Percentiles rank a stretch among this genome's conserved stretches.
phyloP scores from a whole-genome alignment of 2,797 vertebrate species.

The Bradypus variegatus region DNA sequence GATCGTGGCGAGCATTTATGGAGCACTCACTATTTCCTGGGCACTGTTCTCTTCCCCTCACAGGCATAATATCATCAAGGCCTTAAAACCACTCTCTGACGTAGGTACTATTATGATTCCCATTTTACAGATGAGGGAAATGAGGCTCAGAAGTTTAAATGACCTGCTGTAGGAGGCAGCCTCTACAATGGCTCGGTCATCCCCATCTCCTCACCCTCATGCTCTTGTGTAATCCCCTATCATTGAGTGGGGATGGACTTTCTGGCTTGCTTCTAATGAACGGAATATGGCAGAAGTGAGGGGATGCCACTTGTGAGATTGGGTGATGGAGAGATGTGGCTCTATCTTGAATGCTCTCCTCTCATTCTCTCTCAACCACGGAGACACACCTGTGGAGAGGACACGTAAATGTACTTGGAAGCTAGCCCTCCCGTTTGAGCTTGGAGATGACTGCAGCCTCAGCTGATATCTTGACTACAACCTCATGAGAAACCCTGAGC shows the following conservation, averaged over 20 bases:
- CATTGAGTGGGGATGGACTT: not conserved
- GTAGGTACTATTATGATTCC: not conserved
- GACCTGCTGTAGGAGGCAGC: not conserved
- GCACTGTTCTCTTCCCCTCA: not conserved
- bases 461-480: too few species aligned
- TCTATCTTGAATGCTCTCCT: not conserved
- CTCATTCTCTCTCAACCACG: not conserved
- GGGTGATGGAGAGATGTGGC: not conserved
- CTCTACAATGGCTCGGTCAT: not conserved
- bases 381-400: not conserved
- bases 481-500: not conserved
- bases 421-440: not conserved
- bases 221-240: too few species aligned
- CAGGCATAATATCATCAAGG: not conserved
- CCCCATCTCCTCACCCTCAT: not conserved
- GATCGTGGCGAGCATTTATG: not conserved
- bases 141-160: not conserved
- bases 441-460: not conserved
- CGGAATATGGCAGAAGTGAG: not conserved
- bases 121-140: not conserved
- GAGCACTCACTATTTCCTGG: not conserved
- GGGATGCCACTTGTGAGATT: not conserved
- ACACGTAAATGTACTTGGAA: fast-evolving
- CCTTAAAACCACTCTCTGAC: not conserved
- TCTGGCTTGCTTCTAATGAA: not conserved